Base-by-base conservation (phyloP, 1,140 invertebrate species). In the Pseudoatta argentina region DNA sequence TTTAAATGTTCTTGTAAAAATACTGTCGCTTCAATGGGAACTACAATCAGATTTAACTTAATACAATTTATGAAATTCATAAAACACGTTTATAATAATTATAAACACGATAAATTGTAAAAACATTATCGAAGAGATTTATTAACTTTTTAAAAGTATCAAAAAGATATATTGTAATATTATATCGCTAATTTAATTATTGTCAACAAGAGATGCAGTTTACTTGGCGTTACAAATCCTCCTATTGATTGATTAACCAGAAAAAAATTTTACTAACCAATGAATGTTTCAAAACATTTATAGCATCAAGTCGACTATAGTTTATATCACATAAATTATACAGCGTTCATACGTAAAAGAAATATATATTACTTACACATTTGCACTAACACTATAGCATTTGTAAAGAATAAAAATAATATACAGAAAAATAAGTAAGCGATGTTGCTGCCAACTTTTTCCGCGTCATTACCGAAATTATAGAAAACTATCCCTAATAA, bases 301-400 rank as follows among this genome's bases (percentile, higher is more conserved):
- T 44, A 44, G 1, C 8, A 12, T 44, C 39, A 44, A 44, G 10
- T 44, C 10, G 39, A 10, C 0, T 39, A 39, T 39, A 39, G 7
- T 39, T 0, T 39, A 39, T 7, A 39, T 48, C 34, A 12, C 75
- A 3, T 1, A 34, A 21, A 72, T 66, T 63, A n/a, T 72, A 48
- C 14, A 51, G 14, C 7, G 7, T 34, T 34, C 30, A 34, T 34
- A 7, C 2, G 3, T 51, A 51, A 8, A 8, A 57, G 8, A 71
- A 24, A 27, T 30, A 2, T 5, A 1, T 6, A 5, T 81, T 3
- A 90, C 97, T 97, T 96, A 98, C 98, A 98, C 73, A 98, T 97
- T 73, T 98, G 96, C 73, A 98, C 97, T 53, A 98, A 98, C 1
- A 98, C 98, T 98, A 98, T 98, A 0, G 98, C 96, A 88, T 98